Base-by-base conservation (phyloP, 2,888 invertebrate species). In the Cheiracanthium punctorium region DNA sequence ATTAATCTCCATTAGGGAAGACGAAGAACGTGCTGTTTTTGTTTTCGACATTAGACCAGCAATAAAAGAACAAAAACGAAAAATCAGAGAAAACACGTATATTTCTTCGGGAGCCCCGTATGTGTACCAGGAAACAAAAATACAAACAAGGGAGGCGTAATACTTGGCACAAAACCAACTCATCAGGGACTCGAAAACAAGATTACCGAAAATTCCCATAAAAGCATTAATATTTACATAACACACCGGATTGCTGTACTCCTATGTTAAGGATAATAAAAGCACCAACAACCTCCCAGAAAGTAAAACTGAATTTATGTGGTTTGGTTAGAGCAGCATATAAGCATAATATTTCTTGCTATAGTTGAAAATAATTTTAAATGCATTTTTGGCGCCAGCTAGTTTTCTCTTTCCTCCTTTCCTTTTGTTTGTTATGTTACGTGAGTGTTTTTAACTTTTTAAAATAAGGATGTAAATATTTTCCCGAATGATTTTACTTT, bases 101-200 rank as follows among this genome's bases (percentile, higher is more conserved):
- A 58, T n/a, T 24, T 58, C 20, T 58, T 58, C 24, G 24, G 1
- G 58, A 24, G 17, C 5, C 20, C 2, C 4, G 4, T 7, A 24
- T 17, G 24, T 48, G 12, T 24, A 24, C n/a, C n/a, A 24, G 58
- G 24, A 58, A 58, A 58, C 2, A 24, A 58, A 58, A 37, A 10
- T n/a, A n/a, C 7, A 10, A 37, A 10, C 48, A 48, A 17, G 1
- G 12, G 12, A 24, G 24, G 24, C 2, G 58, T 24, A 58, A 58
- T 58, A n/a, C 58, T 58, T 58, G 58, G 58, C 58, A 58, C 58
- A 24, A 20, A 24, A 58, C 58, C 58, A 58, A 58, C 4, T 24
- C 58, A 24, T 58, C 5, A 24, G 58, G 24, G 58, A 58, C 20
- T 5, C 1, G 58, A 24, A 48, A 58, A 58, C 24, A 58, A 1